Evolutionary conservation across 2,888 invertebrate genomes (phyloP), one percentile per base, ranked within the genome.

Genomic region (Protula sp.): DNA sequence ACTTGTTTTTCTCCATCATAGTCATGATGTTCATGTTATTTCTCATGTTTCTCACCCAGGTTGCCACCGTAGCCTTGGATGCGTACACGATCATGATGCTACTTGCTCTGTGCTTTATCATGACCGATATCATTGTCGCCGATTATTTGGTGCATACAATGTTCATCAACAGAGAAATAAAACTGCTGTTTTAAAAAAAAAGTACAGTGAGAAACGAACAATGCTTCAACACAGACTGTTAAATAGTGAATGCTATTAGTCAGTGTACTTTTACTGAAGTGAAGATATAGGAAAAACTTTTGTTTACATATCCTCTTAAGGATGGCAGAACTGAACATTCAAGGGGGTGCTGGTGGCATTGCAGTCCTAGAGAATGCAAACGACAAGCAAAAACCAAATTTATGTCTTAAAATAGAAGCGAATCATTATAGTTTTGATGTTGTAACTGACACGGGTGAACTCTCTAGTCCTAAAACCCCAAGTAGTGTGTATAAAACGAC

Each of bases 61-160:
- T 67, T 2, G 62, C 69, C 4, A 67, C 71, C 2, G 24, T 62
- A 4, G 61, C 69, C 14, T 61, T 69, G 30, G 69, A 70, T 45
- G 57, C 64, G 9, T 59, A 70, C 56, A 66, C 67, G 24, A 68
- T 70, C n/a, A 58, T 67, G 28, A 71, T 73, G 48, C 68, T 76
- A 47, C 65, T 78, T 47, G 75, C 76, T 3, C 69, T 70, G 27
- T 72, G 73, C 62, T 75, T 78, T 61, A 70, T 77, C 14, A 67
- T 77, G 61, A 69, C 73, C 29, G 74, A 75, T 52, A 68, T 78
- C 51, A 62, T 75, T 3, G 68, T 77, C 3, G 78, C 76, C 26
- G 75, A 75, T 54, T 76, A 74, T 64, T 68, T 78, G 5, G 75
- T 77, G 29, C 73, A 73, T 54, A 70, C 74, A 0, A 74, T 78